Evolutionary conservation across 1,140 invertebrate species (phyloP).

Genomic region (Cecropterus lyciades): DNA sequence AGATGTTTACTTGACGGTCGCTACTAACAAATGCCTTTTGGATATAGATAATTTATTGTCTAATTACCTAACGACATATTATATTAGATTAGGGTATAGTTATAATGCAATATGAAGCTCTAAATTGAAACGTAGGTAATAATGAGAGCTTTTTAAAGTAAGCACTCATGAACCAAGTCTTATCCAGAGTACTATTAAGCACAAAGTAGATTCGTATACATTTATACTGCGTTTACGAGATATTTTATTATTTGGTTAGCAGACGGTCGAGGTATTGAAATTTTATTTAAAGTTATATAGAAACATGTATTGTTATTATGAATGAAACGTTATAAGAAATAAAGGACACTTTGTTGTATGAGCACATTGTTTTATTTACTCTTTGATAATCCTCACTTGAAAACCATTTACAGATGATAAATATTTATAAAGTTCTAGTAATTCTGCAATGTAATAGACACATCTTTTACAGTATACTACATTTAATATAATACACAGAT

Average conservation of each 20-base stretch:
- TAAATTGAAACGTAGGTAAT: conserved; percentile 28
- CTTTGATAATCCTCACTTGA: too few species aligned
- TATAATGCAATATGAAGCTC: conserved; percentile 30
- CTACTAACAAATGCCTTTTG: conserved; percentile 32
- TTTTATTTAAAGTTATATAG: conserved; percentile 56
- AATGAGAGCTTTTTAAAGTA: conserved; percentile 39
- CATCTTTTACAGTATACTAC: too few species aligned
- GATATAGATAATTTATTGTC: conserved; percentile 44
- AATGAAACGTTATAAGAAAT: conserved; percentile 61
- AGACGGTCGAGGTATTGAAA: conserved; percentile 51
- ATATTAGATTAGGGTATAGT: conserved; percentile 34
- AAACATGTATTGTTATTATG: conserved; percentile 57
- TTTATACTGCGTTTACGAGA: conserved; percentile 40
- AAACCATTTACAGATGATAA: too few species aligned
- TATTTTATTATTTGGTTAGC: conserved; percentile 50
- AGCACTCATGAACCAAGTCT: conserved; percentile 47
- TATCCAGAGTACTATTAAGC: conserved; percentile 45
- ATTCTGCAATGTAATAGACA: too few species aligned
- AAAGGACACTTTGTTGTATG: conserved; percentile 64
- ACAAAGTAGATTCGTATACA: conserved; percentile 47
- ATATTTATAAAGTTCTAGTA: too few species aligned
- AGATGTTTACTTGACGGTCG: conserved; percentile 15
- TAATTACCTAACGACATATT: conserved; percentile 34
- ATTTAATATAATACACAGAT: too few species aligned
- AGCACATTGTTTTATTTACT: conserved; percentile 41